Percentiles rank a stretch among this genome's conserved stretches.
Evolutionary conservation across 2,113 vertebrate genomes (phyloP).

Genomic region (Campylomormyrus tamandua): DNA sequence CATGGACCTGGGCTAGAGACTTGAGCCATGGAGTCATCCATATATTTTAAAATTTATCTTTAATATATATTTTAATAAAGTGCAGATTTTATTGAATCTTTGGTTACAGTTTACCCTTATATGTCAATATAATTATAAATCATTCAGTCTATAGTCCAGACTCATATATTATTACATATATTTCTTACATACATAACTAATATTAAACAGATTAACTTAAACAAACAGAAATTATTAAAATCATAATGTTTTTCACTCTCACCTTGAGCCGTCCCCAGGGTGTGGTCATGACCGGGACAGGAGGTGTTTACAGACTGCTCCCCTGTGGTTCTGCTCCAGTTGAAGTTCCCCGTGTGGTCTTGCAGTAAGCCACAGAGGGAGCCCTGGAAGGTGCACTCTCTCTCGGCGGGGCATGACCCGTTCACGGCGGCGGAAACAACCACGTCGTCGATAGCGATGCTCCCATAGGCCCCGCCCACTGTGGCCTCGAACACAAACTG

Average conservation of each 20-base stretch:
- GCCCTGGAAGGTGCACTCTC: slow-evolving; percentile 64
- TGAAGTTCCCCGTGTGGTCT: slow-evolving; percentile 34
- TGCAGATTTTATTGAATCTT: neutral
- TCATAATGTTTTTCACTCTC: neutral
- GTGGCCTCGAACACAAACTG: slow-evolving; percentile 62
- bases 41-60: neutral
- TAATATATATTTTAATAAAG: neutral
- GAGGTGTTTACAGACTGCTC: slow-evolving; percentile 39
- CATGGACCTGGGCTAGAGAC: neutral
- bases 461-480: slow-evolving; percentile 45
- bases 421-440: slow-evolving; percentile 33
- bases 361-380: slow-evolving; percentile 57
- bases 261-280: slow-evolving; percentile 60
- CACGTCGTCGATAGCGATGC: slow-evolving; percentile 56
- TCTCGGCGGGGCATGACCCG: slow-evolving; percentile 56
- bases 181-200: neutral
- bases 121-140: neutral
- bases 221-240: neutral
- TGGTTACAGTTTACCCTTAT: neutral
- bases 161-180: neutral
- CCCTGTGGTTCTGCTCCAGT: slow-evolving; percentile 52
- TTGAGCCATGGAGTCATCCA: neutral
- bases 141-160: neutral
- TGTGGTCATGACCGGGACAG: slow-evolving; percentile 56
- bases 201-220: neutral